These are phyloP conservation scores for Habroteleia sp. DNA, from an alignment of 2,888 invertebrate species.

Conservation along the genomic window DNA sequence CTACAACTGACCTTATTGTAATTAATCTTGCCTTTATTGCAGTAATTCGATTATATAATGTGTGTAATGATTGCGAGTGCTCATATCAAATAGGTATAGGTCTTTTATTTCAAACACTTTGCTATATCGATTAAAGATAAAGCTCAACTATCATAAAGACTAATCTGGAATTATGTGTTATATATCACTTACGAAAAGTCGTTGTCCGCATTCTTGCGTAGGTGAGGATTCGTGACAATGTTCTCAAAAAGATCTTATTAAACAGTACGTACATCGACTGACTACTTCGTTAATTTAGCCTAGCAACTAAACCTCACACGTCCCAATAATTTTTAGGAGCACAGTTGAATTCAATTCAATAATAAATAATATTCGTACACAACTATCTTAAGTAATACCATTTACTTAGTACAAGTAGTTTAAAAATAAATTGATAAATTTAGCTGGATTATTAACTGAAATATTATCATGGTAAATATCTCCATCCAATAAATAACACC, in stretches of 20 bases:
- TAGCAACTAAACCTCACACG: conserved; percentile 22
- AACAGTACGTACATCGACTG: conserved; percentile 25
- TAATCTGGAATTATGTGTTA: conserved; percentile 9
- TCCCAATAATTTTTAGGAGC: conserved; percentile 32
- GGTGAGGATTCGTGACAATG: conserved; percentile 34
- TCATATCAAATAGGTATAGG: conserved; percentile 11
- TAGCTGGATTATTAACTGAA: too few relatives aligned
- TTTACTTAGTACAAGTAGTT: too few relatives aligned
- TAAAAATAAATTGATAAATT: too few relatives aligned
- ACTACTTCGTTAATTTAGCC: conserved; percentile 18
- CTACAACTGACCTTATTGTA: conserved; percentile 33
- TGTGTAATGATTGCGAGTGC: conserved; percentile 20
- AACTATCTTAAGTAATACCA: too few relatives aligned
- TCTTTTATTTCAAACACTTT: conserved; percentile 3
- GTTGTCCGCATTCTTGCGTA: conserved; percentile 19
- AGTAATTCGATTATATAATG: conserved; percentile 39
- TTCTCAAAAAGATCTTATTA: conserved; percentile 12
- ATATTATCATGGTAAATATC: too few relatives aligned
- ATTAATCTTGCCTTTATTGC: conserved; percentile 47
- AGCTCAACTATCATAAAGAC: conserved; percentile 6
- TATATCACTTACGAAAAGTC: conserved; percentile 10
- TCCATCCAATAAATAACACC: too few relatives aligned
- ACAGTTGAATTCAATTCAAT: conserved; percentile 18
- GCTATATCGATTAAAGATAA: conserved; percentile 27
- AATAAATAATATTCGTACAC: too few relatives aligned